phyloP scores from a whole-genome alignment of 2,888 invertebrate species.

The Pelosia muscerda region DNA sequence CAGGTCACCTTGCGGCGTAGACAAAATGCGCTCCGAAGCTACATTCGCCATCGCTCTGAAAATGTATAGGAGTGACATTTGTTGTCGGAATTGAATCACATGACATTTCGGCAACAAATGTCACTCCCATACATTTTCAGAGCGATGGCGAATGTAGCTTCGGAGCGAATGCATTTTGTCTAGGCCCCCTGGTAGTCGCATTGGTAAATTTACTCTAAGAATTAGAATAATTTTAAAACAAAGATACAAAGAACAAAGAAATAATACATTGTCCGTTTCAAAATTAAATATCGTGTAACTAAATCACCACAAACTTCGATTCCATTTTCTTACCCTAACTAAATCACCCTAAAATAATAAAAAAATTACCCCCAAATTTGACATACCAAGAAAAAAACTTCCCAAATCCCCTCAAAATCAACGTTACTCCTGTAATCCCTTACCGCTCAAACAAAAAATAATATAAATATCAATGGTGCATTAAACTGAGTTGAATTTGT shows the following conservation, averaged over 20 bases:
- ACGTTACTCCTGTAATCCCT: constrained; percentile 23
- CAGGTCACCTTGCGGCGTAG: no score
- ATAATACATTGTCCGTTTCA: background rate
- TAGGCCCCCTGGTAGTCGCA: no score
- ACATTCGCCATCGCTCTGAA: no score
- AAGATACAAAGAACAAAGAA: background rate
- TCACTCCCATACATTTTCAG: no score
- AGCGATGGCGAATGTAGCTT: no score
- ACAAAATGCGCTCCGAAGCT: no score
- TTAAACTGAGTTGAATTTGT: constrained; percentile 83
- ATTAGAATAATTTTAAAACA: background rate
- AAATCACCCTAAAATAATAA: constrained; percentile 13
- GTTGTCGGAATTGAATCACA: no score
- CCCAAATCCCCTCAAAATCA: constrained; percentile 27
- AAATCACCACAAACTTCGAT: background rate
- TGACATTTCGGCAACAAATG: no score
- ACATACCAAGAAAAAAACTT: constrained; percentile 8
- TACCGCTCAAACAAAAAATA: constrained; percentile 57
- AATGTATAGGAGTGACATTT: no score
- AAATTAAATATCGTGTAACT: background rate
- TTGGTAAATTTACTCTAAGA: background rate
- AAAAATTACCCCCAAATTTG: constrained; percentile 8
- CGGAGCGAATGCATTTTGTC: no score
- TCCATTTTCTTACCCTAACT: background rate
- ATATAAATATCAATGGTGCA: constrained; percentile 80